Base-by-base conservation (phyloP, 2,888 invertebrate genomes). In the Erebia epiphron region DNA sequence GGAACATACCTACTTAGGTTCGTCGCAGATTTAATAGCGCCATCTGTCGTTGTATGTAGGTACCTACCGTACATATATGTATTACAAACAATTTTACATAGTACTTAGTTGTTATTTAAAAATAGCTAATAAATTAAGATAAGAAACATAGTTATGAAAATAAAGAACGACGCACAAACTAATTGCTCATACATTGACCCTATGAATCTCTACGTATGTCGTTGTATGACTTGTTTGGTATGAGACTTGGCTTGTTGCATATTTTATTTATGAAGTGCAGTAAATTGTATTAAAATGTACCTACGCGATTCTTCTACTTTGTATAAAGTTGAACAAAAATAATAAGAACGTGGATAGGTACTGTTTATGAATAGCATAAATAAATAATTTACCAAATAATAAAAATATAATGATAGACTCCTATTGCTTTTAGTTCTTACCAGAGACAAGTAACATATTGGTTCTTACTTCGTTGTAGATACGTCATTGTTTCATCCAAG, bases 171-270 rank as follows among this genome's bases (percentile, higher is more conserved):
- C 52, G 18, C 18, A 9, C 1, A 16, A 54, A 54, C 54, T 16
- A 16, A 66, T 46, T 43, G 57, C 50, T 13, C 16, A 49, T 64
- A 52, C 61, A 57, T 62, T 63, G 62, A 62, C 65, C 61, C 56
- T 72, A 63, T 43, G 64, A 67, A 69, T 69, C 69, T 69, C 35
- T 18, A 9, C 10, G 18, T 18, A 69, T 61, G 68, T 71, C 62
- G 49, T 62, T 69, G 43, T 61, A 62, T 57, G 65, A 62, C 61
- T 66, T 61, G 66, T 57, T 62, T 60, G 26, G 13, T 58, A 52
- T 26, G 26, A 58, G 46, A 11, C 46, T 49, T 16, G 49, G 56
- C 16, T 50, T 65, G 64, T 61, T 71, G 64, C 71, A 68, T 46
- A 52, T 52, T 49, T 16, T 54, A 54, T 8, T 7, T 16, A 52